Evolutionary conservation across 2,888 invertebrate genomes (phyloP).

Genomic region (Agrochola lota): DNA sequence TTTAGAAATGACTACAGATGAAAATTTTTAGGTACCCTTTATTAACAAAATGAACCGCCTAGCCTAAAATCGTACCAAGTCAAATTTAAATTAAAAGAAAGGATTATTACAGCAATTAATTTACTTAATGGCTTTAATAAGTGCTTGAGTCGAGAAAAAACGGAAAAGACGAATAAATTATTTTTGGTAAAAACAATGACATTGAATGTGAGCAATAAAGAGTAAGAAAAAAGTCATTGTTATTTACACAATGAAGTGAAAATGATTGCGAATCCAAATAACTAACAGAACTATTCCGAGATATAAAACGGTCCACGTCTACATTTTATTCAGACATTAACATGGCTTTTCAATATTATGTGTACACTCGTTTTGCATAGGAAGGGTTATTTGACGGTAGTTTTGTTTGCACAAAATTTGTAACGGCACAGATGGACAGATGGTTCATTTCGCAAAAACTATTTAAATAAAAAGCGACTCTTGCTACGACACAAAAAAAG

Average conservation of each 20-base stretch:
- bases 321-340: constrained; percentile 33
- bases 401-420: constrained; percentile 1
- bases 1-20: background rate
- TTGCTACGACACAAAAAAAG: too few relatives aligned
- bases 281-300: constrained; percentile 12
- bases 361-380: constrained; percentile 18
- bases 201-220: constrained; percentile 27
- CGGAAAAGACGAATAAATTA: constrained; percentile 44
- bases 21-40: constrained; percentile 6
- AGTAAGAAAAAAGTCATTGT: constrained; percentile 22
- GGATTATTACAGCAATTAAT: constrained; percentile 65
- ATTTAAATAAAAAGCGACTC: too few relatives aligned
- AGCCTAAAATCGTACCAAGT: constrained; percentile 35
- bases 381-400: background rate
- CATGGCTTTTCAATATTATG: constrained; percentile 29
- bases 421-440: background rate
- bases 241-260: constrained; percentile 30
- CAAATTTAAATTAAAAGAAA: constrained; percentile 44
- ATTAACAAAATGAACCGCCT: constrained; percentile 14
- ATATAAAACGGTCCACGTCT: background rate
- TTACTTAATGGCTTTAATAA: constrained; percentile 63
- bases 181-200: constrained; percentile 36
- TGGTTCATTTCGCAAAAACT: too few relatives aligned
- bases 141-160: constrained; percentile 45
- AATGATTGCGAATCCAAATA: constrained; percentile 38